phyloP scores from a whole-genome alignment of 2,888 invertebrate species.

The Carcina quercana region DNA sequence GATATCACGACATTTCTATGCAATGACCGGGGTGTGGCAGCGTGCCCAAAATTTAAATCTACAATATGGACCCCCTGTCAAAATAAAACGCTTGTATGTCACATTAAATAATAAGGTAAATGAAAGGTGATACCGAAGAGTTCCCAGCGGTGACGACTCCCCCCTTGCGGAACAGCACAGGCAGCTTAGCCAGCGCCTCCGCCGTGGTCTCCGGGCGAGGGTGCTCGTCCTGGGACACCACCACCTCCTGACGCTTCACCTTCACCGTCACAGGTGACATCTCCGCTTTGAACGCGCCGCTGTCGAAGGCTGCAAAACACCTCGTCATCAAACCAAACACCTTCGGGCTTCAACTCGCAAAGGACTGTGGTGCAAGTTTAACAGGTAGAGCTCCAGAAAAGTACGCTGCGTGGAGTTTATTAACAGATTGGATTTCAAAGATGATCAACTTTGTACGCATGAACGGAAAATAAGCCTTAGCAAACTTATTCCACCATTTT shows the following conservation, averaged over 20 bases:
- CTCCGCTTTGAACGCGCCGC: conserved; percentile 91
- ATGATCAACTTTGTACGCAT: too few species aligned
- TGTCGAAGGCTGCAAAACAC: conserved; percentile 81
- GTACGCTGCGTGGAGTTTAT: too few species aligned
- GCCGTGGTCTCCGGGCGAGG: conserved; percentile 89
- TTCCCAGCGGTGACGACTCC: conserved; percentile 96
- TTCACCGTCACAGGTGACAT: conserved; percentile 88
- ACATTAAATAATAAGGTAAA: too few species aligned
- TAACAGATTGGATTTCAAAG: too few species aligned
- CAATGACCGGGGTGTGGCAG: too few species aligned
- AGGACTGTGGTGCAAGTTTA: not conserved
- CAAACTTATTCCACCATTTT: too few species aligned
- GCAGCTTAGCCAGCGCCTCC: conserved; percentile 87
- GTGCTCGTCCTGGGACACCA: conserved; percentile 91
- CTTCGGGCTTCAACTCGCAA: not conserved
- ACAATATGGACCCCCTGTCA: too few species aligned
- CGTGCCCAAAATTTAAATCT: too few species aligned
- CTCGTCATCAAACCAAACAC: not conserved
- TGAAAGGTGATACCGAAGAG: conserved; percentile 81
- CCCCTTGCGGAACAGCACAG: conserved; percentile 91
- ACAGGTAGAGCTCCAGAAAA: too few species aligned
- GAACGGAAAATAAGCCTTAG: too few species aligned
- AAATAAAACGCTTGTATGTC: too few species aligned
- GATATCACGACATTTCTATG: too few species aligned
- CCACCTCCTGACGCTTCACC: conserved; percentile 84